Base-by-base conservation (phyloP, 2,797 vertebrate genomes). In the Nannoperca obscura region DNA sequence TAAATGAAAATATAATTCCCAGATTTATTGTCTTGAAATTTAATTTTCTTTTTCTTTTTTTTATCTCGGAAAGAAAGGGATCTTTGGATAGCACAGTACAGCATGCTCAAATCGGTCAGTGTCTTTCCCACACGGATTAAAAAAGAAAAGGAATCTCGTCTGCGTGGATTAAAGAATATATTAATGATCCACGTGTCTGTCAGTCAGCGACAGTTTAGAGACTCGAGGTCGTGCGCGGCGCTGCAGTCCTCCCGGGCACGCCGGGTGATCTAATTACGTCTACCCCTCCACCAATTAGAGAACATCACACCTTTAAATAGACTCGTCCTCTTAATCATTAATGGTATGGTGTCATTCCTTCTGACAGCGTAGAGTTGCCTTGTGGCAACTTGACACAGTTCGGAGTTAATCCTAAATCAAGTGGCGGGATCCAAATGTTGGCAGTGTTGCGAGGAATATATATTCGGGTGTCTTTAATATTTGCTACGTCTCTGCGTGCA, bases 271-370 rank as follows among this genome's bases (percentile, higher is more conserved):
- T 88, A 80, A 91, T 93, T 92, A 88, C 90, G 49, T 49, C 34
- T 76, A 50, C 57, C 74, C 78, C 27, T 78, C 75, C 54, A 19
- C 84, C 91, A 92, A 93, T 93, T 89, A 91, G 70, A 87, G 86
- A 88, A 91, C 89, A 80, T 92, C 90, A 92, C 92, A 92, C 89
- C 87, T 89, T 88, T 89, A 86, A 91, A 91, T 86, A 81, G 74
- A 76, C 80, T 80, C 64, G 63, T 54, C 76, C 77, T 84, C 76
- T 91, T 73, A 89, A 93, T 91, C 91, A 92, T 92, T 92, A 60
- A 93, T 90, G 84, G 68, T 76, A 63, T 63, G 83, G 80, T 92
- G 76, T 86, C 89, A 72, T 71, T 86, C 42, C 59, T 71, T 75
- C 69, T 50, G 71, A 86, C 84, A 49, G 88, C 71, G 68, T 89